Conservation (phyloP, 1,140 invertebrate genomes). For the Trinorchestia longiramus region DNA sequence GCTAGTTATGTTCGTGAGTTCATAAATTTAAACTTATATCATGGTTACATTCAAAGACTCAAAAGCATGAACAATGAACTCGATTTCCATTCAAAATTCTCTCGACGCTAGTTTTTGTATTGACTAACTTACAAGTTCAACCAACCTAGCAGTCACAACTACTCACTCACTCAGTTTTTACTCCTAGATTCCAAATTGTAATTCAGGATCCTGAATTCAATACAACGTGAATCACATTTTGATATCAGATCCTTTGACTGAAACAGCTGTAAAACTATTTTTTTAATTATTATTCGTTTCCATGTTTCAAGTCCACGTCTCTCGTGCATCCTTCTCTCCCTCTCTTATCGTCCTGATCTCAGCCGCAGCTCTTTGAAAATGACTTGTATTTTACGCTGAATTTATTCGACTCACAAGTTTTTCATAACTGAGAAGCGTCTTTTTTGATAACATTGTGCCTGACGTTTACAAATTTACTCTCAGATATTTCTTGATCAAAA, state of each 20-base stretch:
- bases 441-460: neutral
- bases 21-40: too few species aligned
- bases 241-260: too few species aligned
- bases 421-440: neutral
- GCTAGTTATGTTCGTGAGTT: too few species aligned
- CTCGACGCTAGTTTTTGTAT: too few species aligned
- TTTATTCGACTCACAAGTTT: neutral
- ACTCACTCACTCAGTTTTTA: too few species aligned
- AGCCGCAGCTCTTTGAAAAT: neutral
- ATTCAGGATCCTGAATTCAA: too few species aligned
- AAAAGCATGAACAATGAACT: too few species aligned
- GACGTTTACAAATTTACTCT: neutral
- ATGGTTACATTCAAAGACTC: too few species aligned
- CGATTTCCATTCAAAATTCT: too few species aligned
- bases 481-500: neutral
- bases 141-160: too few species aligned
- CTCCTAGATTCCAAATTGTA: too few species aligned
- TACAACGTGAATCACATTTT: neutral
- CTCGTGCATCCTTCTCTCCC: neutral
- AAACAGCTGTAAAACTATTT: neutral
- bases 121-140: too few species aligned
- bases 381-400: neutral
- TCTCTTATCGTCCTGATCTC: neutral
- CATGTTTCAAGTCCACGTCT: neutral
- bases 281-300: neutral